phyloP scores from a whole-genome alignment of 1,140 invertebrate species.

The Lucilia sericata region DNA sequence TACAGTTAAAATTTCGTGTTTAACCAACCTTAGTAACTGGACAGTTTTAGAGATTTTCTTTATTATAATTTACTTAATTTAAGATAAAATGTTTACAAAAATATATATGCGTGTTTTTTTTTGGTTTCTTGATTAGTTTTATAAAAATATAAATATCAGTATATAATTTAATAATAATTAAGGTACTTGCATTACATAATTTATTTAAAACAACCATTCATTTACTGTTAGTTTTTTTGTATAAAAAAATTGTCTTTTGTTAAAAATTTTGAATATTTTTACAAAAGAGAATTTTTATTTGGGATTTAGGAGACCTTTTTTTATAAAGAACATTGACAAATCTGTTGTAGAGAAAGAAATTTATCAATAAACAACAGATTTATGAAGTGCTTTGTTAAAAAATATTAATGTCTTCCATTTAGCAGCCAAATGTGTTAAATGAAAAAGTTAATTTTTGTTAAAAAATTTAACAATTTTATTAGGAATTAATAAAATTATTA shows the following conservation, averaged over 20 bases:
- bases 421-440: neutral
- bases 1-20: neutral
- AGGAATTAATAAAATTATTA: neutral
- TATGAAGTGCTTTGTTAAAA: neutral
- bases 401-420: slow-evolving; percentile 7
- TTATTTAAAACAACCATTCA: neutral
- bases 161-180: neutral
- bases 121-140: neutral
- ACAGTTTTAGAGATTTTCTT: neutral
- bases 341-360: neutral
- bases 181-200: neutral
- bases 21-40: neutral
- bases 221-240: neutral
- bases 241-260: neutral
- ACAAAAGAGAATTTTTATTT: neutral
- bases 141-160: neutral
- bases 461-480: neutral
- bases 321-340: neutral
- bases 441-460: neutral
- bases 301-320: too few relatives aligned
- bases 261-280: neutral
- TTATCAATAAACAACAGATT: neutral
- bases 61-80: neutral
- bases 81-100: neutral
- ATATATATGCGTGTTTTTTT: slow-evolving; percentile 9